Evolutionary conservation across 2,888 invertebrate species (phyloP), one percentile per base, ranked within the genome.

Genomic region (Chymomyza caudatula): DNA sequence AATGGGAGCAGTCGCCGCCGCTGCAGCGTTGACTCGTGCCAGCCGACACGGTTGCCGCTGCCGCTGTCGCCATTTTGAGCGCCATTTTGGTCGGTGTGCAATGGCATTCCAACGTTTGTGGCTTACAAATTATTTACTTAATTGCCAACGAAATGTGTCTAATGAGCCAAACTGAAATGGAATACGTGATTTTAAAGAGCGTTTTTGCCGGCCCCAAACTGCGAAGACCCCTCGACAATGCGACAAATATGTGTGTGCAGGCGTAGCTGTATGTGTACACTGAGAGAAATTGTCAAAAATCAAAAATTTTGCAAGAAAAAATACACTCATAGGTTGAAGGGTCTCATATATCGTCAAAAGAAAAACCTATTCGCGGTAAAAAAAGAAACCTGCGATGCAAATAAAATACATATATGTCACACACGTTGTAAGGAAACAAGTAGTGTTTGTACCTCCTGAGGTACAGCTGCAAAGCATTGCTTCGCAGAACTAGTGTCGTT

Each of bases 51-150:
- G n/a, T n/a, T 37, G 8, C 11, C 5, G 29, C 29, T 37, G 49
- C 6, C 17, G 49, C 49, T 51, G 19, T 20, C 19, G 49, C 29
- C 29, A 37, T 37, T 37, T 37, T 37, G 52, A 42, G 72, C 77
- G 71, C 73, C 77, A 82, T 75, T 70, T 76, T 70, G 56, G 65
- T 57, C 63, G 71, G 60, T 68, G 66, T 59, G 74, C 70, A 37
- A 37, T 37, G 60, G 70, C 74, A 77, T 70, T 78, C 80, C 76
- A 77, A 78, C 78, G 78, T 78, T 81, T 78, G 83, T 68, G 83
- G 80, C 80, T 75, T 84, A 78, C 86, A 85, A 86, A 87, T 86
- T 86, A 87, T 87, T 86, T 85, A 87, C 86, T 87, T 87, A 87
- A 86, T 86, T 85, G 82, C 81, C 81, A 83, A 74, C 81, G 81